Conservation (phyloP, 2,888 invertebrate species). For the Mythimna albipuncta region DNA sequence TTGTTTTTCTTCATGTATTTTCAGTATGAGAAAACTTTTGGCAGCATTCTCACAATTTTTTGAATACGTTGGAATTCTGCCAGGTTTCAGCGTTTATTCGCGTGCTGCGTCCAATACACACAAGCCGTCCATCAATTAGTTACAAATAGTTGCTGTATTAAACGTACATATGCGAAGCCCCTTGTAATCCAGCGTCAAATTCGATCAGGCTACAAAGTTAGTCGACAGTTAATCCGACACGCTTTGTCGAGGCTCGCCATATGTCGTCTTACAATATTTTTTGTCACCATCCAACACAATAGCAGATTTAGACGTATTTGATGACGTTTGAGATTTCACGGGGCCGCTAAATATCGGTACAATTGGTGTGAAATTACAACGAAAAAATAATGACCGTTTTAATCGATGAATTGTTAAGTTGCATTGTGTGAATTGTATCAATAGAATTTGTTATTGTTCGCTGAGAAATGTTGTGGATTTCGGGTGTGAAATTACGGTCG, state of each 20-base stretch:
- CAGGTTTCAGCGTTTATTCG: conserved; percentile 57
- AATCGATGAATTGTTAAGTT: conserved; percentile 72
- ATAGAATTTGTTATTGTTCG: conserved; percentile 56
- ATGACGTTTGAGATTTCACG: conserved; percentile 84
- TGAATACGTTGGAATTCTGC: conserved; percentile 56
- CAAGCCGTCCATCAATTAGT: conserved; percentile 77
- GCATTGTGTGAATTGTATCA: conserved; percentile 59
- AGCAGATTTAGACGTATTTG: conserved; percentile 78
- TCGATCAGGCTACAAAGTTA: conserved; percentile 78
- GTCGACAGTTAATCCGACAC: conserved; percentile 78
- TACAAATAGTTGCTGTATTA: conserved; percentile 73
- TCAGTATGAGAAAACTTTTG: conserved; percentile 50
- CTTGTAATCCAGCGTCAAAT: conserved; percentile 72
- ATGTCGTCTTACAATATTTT: conserved; percentile 85
- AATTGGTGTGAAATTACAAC: conserved; percentile 83
- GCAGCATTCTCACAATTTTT: conserved; percentile 53
- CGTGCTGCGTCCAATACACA: conserved; percentile 57
- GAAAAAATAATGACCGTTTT: conserved; percentile 76
- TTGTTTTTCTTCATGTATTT: conserved; percentile 52
- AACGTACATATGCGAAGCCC: conserved; percentile 62
- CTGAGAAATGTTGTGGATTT: conserved; percentile 56
- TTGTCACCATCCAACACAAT: conserved; percentile 79
- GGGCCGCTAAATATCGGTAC: conserved; percentile 72
- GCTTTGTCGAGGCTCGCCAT: conserved; percentile 81
- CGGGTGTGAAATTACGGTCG: conserved; percentile 40